phyloP scores from a whole-genome alignment of 2,113 vertebrate species.

The Sialia sialis region DNA sequence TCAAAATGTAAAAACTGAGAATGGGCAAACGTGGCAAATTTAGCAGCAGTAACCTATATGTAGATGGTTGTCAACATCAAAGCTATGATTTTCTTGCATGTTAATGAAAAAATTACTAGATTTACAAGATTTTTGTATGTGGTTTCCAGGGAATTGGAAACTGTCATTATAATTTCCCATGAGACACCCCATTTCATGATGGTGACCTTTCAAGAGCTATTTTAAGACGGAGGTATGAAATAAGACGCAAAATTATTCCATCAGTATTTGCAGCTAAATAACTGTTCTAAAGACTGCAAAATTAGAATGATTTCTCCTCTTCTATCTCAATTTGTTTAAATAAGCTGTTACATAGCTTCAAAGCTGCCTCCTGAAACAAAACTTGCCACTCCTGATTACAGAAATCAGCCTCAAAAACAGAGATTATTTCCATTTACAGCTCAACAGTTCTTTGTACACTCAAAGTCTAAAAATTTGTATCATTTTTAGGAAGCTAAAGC shows the following conservation, averaged over 20 bases:
- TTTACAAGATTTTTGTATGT: neutral
- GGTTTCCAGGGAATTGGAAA: neutral
- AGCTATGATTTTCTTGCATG: neutral
- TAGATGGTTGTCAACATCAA: neutral
- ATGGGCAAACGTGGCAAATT: neutral
- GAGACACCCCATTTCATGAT: neutral
- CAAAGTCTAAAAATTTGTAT: neutral
- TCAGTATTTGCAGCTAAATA: neutral
- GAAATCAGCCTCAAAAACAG: neutral
- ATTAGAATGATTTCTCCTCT: neutral
- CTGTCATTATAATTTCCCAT: neutral
- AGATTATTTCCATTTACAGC: neutral
- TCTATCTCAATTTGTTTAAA: neutral
- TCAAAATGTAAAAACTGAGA: neutral
- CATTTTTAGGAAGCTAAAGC: neutral
- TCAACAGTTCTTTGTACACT: neutral
- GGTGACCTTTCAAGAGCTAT: neutral
- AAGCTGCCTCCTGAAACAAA: neutral
- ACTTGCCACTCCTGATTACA: neutral
- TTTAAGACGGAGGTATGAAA: neutral
- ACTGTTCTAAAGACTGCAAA: neutral
- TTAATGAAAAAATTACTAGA: neutral
- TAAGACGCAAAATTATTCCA: neutral
- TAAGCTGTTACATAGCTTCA: neutral
- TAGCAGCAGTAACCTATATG: neutral